Evolutionary conservation across 2,797 vertebrate species (phyloP).

Genomic region (Smutsia gigantea): DNA sequence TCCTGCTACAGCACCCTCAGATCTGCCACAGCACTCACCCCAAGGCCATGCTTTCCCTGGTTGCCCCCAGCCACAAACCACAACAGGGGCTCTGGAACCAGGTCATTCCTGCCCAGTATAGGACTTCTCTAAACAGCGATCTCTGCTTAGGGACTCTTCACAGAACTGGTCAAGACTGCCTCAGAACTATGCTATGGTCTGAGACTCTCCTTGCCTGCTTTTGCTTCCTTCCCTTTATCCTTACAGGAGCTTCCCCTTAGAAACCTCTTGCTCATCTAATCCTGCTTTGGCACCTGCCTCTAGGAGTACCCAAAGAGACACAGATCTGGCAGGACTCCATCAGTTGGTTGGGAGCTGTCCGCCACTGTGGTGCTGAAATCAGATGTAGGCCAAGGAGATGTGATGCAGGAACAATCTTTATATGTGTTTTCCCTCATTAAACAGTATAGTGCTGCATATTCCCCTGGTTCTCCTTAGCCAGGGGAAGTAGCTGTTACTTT

Average conservation of each 20-base stretch:
- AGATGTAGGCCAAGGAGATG: background rate
- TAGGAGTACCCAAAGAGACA: background rate
- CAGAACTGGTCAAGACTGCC: background rate
- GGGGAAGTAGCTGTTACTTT: background rate
- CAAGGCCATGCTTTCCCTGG: background rate
- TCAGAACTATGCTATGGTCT: background rate
- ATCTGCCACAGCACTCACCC: background rate
- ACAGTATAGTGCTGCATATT: background rate
- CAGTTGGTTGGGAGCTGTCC: constrained; percentile 48
- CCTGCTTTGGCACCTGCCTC: background rate
- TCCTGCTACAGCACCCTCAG: background rate
- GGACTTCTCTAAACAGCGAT: background rate
- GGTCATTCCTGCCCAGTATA: background rate
- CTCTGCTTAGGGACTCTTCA: background rate
- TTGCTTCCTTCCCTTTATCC: background rate
- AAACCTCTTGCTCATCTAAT: background rate
- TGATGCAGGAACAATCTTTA: background rate
- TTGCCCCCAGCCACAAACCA: background rate
- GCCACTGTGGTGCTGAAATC: constrained; percentile 38
- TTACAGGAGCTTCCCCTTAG: background rate
- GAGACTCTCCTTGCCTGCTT: background rate
- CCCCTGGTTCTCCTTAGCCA: background rate
- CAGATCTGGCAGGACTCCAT: background rate
- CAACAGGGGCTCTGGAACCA: background rate
- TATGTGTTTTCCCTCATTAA: background rate